Evolutionary conservation across 2,888 invertebrate genomes (phyloP), one percentile per base, ranked within the genome.

Genomic region (Thumatha senex): DNA sequence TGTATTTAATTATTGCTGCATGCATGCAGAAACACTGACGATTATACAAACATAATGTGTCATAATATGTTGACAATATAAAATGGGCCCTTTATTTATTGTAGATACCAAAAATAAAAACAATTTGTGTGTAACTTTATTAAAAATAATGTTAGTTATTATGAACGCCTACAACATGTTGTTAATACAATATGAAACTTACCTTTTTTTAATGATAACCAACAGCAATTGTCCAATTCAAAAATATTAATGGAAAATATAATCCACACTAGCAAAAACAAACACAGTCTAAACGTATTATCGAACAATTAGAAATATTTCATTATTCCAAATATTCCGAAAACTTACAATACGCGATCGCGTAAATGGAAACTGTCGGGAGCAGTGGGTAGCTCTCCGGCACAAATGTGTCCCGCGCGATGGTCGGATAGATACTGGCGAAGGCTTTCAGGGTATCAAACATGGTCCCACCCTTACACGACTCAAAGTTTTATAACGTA

Each of bases 381-480:
- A 5, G 44, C 41, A 30, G 39, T 59, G 38, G 43, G 45, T 3
- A 7, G 45, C 24, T 18, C 13, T 44, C 29, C 34, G 39, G 14
- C 14, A 36, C 40, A 40, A 52, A 48, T 53, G 51, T 46, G 52
- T 54, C 54, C 63, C 63, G 52, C 39, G 18, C 52, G 54, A 46
- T 51, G 56, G 63, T 56, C 56, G 63, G 60, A 47, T 54, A 54
- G 60, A 67, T 67, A 64, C 63, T 64, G 63, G 15, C 38, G 45
- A 40, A 46, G 15, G 54, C 15, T 24, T 41, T 29, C 49, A 31
- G 46, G 40, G 55, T 18, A 50, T 40, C 39, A 24, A 31, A 34
- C 44, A n/a, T 40, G 13, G 14, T 41, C 15, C 45, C 40, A 44
- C 44, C 44, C 49, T 30, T 49, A 51, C 24, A 34, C 35, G 45